Base-by-base conservation (phyloP, 2,797 vertebrate genomes). In the Rhynchotus rufescens region DNA sequence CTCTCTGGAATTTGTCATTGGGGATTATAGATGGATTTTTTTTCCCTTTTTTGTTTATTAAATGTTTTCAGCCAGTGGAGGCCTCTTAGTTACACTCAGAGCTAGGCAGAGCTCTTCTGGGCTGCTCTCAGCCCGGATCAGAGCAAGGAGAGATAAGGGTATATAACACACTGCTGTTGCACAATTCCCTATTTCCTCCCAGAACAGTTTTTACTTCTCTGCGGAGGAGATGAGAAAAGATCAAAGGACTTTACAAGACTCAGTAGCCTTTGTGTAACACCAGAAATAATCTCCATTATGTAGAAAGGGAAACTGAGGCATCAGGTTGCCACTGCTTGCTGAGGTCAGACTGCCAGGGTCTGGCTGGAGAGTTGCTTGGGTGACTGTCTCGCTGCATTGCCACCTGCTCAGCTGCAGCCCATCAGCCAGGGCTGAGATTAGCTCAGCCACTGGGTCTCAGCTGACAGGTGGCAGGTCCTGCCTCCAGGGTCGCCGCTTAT, bases 121-220 rank as follows among this genome's bases (percentile, higher is more conserved):
- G 74, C 67, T 9, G 30, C 67, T 78, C 34, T 73, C 52, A 66
- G 42, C 49, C 56, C 40, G 49, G 44, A 8, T 76, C 60, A 10
- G 34, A 0, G 0, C 0, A 1, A 47, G 6, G 10, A 14, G 2
- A 49, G 14, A 30, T 0, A 1, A 81, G 15, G 22, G 15, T 4
- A 15, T 2, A 7, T 3, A 21, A 32, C 4, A 7, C 65, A 75
- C 25, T 30, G 17, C 9, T 40, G 76, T 69, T 88, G 10, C 30
- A 79, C 56, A 12, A 32, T 80, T 80, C 45, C 5, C 40, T 9
- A 9, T 56, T 38, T 16, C 28, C 3, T 14, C 7, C 28, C 28
- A 16, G 52, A 21, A 11, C 32, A 16, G 26, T 23, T 15, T 2
- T 66, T 56, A 22, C 4, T 77, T 47, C 51, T 60, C 17, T 76